phyloP scores from a whole-genome alignment of 2,797 vertebrate genomes.

The Heteromormyrus szaboi region DNA sequence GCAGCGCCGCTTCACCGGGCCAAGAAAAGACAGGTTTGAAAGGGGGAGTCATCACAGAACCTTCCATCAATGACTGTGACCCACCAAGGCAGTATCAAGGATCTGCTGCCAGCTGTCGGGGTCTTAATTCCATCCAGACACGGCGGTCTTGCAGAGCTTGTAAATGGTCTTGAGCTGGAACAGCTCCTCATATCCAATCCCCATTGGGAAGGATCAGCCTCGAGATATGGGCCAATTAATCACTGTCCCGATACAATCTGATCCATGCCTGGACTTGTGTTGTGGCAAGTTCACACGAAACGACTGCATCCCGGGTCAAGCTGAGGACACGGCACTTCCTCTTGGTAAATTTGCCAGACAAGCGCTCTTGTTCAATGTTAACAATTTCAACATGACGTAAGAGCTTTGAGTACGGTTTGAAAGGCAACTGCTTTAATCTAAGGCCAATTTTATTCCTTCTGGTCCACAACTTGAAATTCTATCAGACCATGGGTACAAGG shows the following conservation, averaged over 20 bases:
- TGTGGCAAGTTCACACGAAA: not conserved
- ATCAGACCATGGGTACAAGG: not conserved
- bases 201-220: not conserved
- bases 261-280: not conserved
- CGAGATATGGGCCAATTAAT: not conserved
- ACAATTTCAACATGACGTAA: constrained; percentile 1
- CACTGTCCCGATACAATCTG: not conserved
- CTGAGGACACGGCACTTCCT: not conserved
- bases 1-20: not conserved
- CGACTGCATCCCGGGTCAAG: not conserved
- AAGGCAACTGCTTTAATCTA: not conserved
- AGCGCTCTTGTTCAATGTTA: not conserved
- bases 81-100: not conserved
- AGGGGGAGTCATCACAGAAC: not conserved
- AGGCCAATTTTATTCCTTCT: constrained; percentile 6
- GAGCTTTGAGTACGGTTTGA: not conserved
- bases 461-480: not conserved
- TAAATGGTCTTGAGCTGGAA: not conserved
- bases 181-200: not conserved
- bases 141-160: not conserved
- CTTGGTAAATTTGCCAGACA: not conserved
- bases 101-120: not conserved
- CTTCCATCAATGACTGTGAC: not conserved
- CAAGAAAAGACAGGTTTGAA: not conserved
- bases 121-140: constrained; percentile 15